Evolutionary conservation across 2,888 invertebrate species (phyloP), one percentile per base, ranked within the genome.

Genomic region (Dermolepida albohirtum): DNA sequence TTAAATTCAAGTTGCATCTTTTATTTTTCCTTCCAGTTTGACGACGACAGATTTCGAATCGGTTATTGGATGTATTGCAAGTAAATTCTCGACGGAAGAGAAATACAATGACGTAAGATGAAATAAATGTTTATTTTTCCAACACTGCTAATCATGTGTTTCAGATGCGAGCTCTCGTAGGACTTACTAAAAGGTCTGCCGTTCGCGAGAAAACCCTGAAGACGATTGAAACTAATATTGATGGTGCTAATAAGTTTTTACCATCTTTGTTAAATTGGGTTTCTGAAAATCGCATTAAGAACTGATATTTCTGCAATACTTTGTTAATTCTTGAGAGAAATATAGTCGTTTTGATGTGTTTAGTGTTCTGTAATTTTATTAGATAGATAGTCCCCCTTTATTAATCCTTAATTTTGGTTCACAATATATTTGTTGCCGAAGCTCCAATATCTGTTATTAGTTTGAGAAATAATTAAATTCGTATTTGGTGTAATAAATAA

Each of bases 61-160:
- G 11, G 51, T 55, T 2, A 8, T 71, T 12, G 34, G 22, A 44
- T 64, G 66, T 16, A 69, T 71, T 34, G 67, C 64, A 34, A 17
- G 29, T 7, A 71, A 50, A 63, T 67, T 69, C 29, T 67, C 71
- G 40, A 71, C 69, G 0, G 40, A 71, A 29, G 47, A 47, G 34
- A 64, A 71, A 66, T 14, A 67, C 34, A 16, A 62, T 8, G 14
- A 67, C 4, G 71, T 71, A 71, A 47, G 62, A 44, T n/a, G 7
- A 12, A 2, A 8, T 29, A 5, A 10, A 41, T 66, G 12, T 12
- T 10, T 29, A 17, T 65, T 14, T 43, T 12, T 27, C 22, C 14
- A 12, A 43, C n/a, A n/a, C n/a, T n/a, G n/a, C n/a, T 10, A n/a
- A n/a, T n/a, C 50, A 41, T 22, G 12, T 34, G 5, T 66, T 66